Evolutionary conservation across 2,797 vertebrate genomes (phyloP), one percentile per base, ranked within the genome.

Genomic region (Vultur gryphus): DNA sequence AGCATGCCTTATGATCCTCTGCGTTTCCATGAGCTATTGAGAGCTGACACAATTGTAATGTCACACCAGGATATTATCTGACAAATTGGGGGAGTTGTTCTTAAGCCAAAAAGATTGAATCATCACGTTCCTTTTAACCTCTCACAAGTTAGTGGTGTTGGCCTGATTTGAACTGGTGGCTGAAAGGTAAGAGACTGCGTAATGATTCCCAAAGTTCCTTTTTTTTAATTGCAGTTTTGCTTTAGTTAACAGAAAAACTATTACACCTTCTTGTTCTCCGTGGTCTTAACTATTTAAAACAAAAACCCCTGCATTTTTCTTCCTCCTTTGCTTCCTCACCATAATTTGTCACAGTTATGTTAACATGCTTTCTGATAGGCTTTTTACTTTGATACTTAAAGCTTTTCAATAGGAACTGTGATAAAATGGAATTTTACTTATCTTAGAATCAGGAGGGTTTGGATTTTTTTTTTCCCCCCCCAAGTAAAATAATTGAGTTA

Each of bases 41-140:
- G 78, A 89, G 69, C 72, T 93, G 91, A 89, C 76, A 92, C 87
- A 91, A 87, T 92, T 93, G 79, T 97, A 94, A 95, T 91, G 33
- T 75, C 83, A 90, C 72, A 84, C 87, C 49, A 77, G 89, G 69
- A 57, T 92, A 92, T 92, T 95, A 78, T 92, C 87, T 87, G 89
- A 76, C 59, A 66, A 83, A 89, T 2, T 93, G 84, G 44, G 51
- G 59, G 71, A 80, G 70, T 84, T 95, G 84, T 85, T 78, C 84
- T 59, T 93, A 44, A 91, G 81, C 89, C 95, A 94, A 35, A 92
- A 84, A 84, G 33, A 59, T 85, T 93, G 89, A 93, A 90, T 96
- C 86, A 94, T 95, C 89, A 41, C 25, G 20, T 96, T 95, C 55
- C 66, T 97, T 96, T 95, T 96, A 97, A 90, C 89, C 51, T 75